Evolutionary conservation across 2,888 invertebrate genomes (phyloP).

Genomic region (Drosophila multiciliata): DNA sequence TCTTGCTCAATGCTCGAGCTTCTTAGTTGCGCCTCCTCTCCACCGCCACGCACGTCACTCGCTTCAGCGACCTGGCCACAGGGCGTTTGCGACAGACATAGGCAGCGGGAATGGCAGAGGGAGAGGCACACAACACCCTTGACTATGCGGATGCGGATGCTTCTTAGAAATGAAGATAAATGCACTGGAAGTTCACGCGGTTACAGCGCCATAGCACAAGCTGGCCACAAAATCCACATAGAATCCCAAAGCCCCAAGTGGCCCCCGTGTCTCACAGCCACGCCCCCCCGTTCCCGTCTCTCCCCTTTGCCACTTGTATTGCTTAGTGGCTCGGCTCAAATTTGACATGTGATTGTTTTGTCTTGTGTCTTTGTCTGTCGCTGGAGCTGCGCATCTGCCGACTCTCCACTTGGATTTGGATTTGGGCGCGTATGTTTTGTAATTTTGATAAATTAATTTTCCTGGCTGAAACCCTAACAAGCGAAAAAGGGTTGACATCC

Average conservation of each 20-base stretch:
- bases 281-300: background rate
- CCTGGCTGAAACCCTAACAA: constrained; percentile 50
- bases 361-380: constrained; percentile 45
- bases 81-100: constrained; percentile 18
- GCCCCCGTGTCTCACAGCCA: constrained; percentile 24
- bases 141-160: constrained; percentile 46
- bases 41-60: constrained; percentile 44
- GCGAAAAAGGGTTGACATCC: constrained; percentile 74
- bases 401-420: constrained; percentile 32
- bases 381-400: constrained; percentile 52
- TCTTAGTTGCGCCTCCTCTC: constrained; percentile 18
- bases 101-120: constrained; percentile 1
- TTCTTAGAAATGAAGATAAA: constrained; percentile 80
- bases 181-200: constrained; percentile 78
- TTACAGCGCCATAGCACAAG: constrained; percentile 65
- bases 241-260: constrained; percentile 47
- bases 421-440: constrained; percentile 49
- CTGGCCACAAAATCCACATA: constrained; percentile 66
- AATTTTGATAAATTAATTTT: constrained; percentile 83
- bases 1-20: constrained; percentile 37
- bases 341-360: constrained; percentile 82
- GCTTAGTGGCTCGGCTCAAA: constrained; percentile 76
- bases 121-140: constrained; percentile 38
- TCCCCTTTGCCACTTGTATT: constrained; percentile 28
- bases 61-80: constrained; percentile 43